phyloP scores from a whole-genome alignment of 2,113 vertebrate genomes.

The Pomatorhinus ruficollis region DNA sequence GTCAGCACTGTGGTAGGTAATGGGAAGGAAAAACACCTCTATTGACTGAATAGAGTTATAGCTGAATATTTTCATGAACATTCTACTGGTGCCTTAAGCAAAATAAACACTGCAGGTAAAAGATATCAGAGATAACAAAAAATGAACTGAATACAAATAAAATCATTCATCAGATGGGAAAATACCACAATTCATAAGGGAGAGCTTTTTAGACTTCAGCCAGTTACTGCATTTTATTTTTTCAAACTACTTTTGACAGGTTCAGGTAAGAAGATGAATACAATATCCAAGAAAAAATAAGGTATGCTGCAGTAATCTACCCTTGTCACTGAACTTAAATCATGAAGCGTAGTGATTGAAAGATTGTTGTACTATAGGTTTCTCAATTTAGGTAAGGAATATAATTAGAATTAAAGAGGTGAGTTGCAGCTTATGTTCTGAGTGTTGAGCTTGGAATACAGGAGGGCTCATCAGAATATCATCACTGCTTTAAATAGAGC shows the following conservation, averaged over 20 bases:
- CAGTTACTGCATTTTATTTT: constrained; percentile 1
- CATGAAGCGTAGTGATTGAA: neutral
- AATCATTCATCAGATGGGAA: constrained; percentile 35
- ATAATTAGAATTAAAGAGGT: neutral
- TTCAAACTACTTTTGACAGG: neutral
- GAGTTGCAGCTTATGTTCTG: neutral
- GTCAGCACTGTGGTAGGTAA: constrained; percentile 58
- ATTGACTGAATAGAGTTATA: constrained; percentile 62
- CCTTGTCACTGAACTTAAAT: neutral
- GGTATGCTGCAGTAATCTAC: neutral
- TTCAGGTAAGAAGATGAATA: neutral
- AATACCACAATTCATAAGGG: constrained; percentile 10
- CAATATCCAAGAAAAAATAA: neutral
- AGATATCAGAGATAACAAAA: constrained; percentile 38
- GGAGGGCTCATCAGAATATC: neutral
- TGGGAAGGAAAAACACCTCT: constrained; percentile 59
- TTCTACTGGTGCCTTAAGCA: constrained; percentile 31
- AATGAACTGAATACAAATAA: constrained; percentile 43
- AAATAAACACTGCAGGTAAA: constrained; percentile 46
- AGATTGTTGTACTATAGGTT: neutral
- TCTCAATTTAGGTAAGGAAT: neutral
- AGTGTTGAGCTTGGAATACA: neutral
- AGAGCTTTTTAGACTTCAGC: constrained; percentile 1
- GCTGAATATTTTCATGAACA: constrained; percentile 52
- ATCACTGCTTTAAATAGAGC: neutral